phyloP scores from a whole-genome alignment of 2,888 invertebrate genomes.

The Scaptomyza tumidula region DNA sequence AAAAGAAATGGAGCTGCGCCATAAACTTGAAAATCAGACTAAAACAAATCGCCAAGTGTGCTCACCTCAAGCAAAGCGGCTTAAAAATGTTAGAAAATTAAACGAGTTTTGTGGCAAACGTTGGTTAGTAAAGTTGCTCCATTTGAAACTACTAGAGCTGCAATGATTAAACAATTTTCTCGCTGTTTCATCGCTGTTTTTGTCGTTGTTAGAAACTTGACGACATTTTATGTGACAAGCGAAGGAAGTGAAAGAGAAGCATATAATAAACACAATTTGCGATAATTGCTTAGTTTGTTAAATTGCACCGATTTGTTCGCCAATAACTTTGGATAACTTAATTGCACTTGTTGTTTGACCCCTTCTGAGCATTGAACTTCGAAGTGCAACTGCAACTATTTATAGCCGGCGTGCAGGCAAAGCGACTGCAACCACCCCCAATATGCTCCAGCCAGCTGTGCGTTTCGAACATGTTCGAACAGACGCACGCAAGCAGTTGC shows the following conservation, averaged over 20 bases:
- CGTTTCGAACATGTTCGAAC: slow-evolving; percentile 27
- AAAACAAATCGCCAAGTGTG: slow-evolving; percentile 45
- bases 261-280: slow-evolving; percentile 48
- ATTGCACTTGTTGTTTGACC: slow-evolving; percentile 57
- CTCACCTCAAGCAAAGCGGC: slow-evolving; percentile 36
- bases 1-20: slow-evolving; percentile 10
- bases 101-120: slow-evolving; percentile 53
- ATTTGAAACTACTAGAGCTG: slow-evolving; percentile 67
- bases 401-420: slow-evolving; percentile 30
- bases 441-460: slow-evolving; percentile 20
- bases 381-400: slow-evolving; percentile 50
- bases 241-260: slow-evolving; percentile 24
- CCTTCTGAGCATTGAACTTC: slow-evolving; percentile 70
- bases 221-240: slow-evolving; percentile 56
- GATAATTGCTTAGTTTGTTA: slow-evolving; percentile 69
- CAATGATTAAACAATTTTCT: slow-evolving; percentile 77
- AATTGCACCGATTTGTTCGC: slow-evolving; percentile 66
- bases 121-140: slow-evolving; percentile 26
- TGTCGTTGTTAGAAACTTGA: slow-evolving; percentile 11
- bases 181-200: slow-evolving; percentile 4
- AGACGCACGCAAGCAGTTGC: not conserved
- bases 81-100: slow-evolving; percentile 31
- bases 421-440: slow-evolving; percentile 13
- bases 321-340: slow-evolving; percentile 66
- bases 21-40: slow-evolving; percentile 61